Base-by-base conservation (phyloP, 1,140 invertebrate species). In the Calosoma granatense region DNA sequence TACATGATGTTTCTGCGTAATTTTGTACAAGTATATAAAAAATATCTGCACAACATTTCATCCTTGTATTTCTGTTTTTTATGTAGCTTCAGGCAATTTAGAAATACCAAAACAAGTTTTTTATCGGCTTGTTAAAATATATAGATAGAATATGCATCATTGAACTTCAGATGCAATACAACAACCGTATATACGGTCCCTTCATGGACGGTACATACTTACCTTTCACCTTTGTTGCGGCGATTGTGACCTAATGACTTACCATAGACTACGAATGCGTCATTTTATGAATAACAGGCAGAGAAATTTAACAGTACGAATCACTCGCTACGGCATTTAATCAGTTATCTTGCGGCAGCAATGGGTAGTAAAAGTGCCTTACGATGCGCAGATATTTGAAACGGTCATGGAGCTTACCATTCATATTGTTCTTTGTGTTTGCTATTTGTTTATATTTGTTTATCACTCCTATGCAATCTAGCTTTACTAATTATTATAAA, bases 191-290 rank as follows among this genome's bases (percentile, higher is more conserved):
- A n/a, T n/a, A n/a, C n/a, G n/a, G n/a, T n/a, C n/a, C n/a, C n/a
- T n/a, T n/a, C n/a, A n/a, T n/a, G n/a, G n/a, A n/a, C n/a, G n/a
- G n/a, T n/a, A n/a, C n/a, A n/a, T n/a, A n/a, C n/a, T 47, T 47
- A 47, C 41, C 41, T 47, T 17, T 47, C 41, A 47, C 41, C 41
- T 47, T 47, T 47, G 17, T 4, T 47, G 15, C 17, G 4, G 41
- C 15, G 41, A 11, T 47, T n/a, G 3, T 47, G 41, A 47, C 41
- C 41, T 47, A 47, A 47, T 36, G 41, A 47, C 41, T 47, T 47
- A 12, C 41, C 41, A 11, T 47, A 47, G 6, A 12, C 41, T 3
- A 17, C 4, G 41, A 30, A 17, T 17, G 41, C 41, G 41, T 47
- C 41, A 47, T 47, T 17, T 30, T n/a, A 14, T 30, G 26, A 30